Base-by-base conservation (phyloP, 2,888 invertebrate genomes). In the Masnerella sp. region DNA sequence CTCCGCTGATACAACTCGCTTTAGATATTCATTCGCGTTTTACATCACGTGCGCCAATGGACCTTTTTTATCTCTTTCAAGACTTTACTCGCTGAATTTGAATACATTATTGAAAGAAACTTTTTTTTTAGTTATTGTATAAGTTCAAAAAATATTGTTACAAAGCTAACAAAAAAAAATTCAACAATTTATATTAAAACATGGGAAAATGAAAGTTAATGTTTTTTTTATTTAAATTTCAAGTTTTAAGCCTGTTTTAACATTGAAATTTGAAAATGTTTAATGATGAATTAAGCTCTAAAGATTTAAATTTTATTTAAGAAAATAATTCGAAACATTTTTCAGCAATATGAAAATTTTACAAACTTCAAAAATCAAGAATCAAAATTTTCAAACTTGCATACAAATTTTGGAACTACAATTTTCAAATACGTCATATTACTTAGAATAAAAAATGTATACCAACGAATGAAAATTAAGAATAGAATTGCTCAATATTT, bases 11-110 rank as follows among this genome's bases (percentile, higher is more conserved):
- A 62, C 51, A 51, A 56, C 49, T 61, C 62, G 32, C 43, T 67
- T 67, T 49, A 67, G 54, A 61, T 73, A 72, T 72, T 72, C 54
- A 54, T 67, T 72, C 30, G 54, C 40, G 30, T 67, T 65, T 59
- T 43, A 38, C 52, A 42, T 38, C 61, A 47, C 59, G 54, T 28
- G 59, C 32, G 40, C 28, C 59, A 38, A 36, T 45, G 61, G 28
- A 45, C 38, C 45, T 40, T 58, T 52, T 62, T 56, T 72, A 64
- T 58, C 49, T 45, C 22, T 36, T 59, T 30, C 28, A 17, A 43
- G 59, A 4, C 11, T 20, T 12, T 9, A 38, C 43, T 56, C 25
- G 34, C 34, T 25, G 22, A 32, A 62, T 32, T 42, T 20, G 30
- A 61, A 40, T 40, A 18, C 28, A 51, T 62, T 42, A 42, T 34